Conservation (phyloP, 2,888 invertebrate genomes). For the Tenthredo amoena region DNA sequence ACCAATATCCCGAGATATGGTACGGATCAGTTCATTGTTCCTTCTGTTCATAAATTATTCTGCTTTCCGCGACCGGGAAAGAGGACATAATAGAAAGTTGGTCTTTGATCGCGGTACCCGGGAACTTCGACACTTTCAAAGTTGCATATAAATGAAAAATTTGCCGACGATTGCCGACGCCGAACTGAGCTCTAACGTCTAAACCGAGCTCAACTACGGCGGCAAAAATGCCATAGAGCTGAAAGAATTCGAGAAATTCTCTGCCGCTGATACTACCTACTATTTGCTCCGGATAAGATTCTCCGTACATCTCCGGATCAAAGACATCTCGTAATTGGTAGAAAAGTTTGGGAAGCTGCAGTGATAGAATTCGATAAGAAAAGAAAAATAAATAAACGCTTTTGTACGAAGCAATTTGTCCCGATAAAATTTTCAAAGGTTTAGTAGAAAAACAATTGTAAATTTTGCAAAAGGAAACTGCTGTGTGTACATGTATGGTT, state of each 20-base stretch:
- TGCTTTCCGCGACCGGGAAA: conserved; percentile 46
- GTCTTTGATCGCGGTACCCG: conserved; percentile 34
- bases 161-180: conserved; percentile 28
- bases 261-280: not conserved
- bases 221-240: not conserved
- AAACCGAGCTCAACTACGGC: not conserved
- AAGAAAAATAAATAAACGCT: not conserved
- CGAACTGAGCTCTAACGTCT: not conserved
- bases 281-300: not conserved
- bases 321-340: not conserved
- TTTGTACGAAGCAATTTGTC: not conserved
- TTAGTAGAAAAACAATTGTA: not conserved
- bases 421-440: not conserved
- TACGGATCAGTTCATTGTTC: conserved; percentile 55
- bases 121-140: conserved; percentile 44
- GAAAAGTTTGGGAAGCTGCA: not conserved
- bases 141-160: conserved; percentile 49
- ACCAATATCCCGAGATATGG: conserved; percentile 52
- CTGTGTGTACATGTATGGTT: not conserved
- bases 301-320: not conserved
- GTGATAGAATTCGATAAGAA: not conserved
- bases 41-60: conserved; percentile 58
- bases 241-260: conserved; percentile 17
- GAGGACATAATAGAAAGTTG: conserved; percentile 41
- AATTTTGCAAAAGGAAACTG: not conserved